Base-by-base conservation (phyloP, 2,113 vertebrate genomes). In the Arvicanthis niloticus region DNA sequence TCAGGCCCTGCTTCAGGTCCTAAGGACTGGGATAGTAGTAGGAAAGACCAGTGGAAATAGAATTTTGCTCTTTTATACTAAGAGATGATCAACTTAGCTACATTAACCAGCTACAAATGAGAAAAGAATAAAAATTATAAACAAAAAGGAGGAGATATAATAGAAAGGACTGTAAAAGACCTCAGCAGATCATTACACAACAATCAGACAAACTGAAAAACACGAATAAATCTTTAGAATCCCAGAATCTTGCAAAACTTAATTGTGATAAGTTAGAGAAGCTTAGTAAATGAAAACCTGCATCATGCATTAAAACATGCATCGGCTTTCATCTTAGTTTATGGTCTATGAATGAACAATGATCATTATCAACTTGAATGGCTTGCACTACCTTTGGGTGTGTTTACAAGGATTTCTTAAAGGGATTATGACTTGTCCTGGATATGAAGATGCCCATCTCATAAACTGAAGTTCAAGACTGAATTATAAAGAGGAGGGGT, bases 341-440 rank as follows among this genome's bases (percentile, higher is more conserved):
- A n/a, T 51, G 2, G 3, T 42, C 45, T 68, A 8, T 5, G 0
- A 2, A 5, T 6, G 81, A 56, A 29, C 26, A 85, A 31, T 29
- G 24, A 16, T 31, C 22, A 42, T 65, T 45, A 40, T 34, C 16
- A 45, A 45, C 7, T 31, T 34, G 4, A 45, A 17, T 85, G 82
- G 60, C 82, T 85, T 85, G 15, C 15, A 31, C 45, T 26, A 85
- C 29, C 4, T 45, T 62, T 45, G 7, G 9, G 15, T 65, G 26
- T 65, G 26, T 45, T 40, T 85, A 31, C 4, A 45, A 10, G 42
- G 40, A 6, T 85, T 48, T 86, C 29, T 86, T 48, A 65, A 45
- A 10, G 26, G 22, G 60, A 9, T 8, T 11, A 65, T 45, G 26
- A 16, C 26, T 65, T 85, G 5, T 31, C 40, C 8, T 29, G 26